Base-by-base conservation (phyloP, 53 echinoderm and acorn worm genomes). In the Holothuria scabra region DNA sequence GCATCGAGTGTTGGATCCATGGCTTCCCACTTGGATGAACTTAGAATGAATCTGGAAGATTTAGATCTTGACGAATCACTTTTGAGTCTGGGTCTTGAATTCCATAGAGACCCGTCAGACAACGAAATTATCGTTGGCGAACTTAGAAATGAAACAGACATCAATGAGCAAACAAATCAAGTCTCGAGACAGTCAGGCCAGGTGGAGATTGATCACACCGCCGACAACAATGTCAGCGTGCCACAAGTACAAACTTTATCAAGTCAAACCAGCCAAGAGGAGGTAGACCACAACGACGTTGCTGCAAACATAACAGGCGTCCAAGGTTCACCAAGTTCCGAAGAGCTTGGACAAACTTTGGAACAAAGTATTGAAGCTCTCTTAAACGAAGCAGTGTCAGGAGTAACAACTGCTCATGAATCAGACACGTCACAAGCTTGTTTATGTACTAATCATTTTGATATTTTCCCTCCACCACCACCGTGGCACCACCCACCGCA, bases 401-500 rank as follows among this genome's bases (percentile, higher is more conserved):
- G 56, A n/a, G 74, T 41, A 25, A 31, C 56, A 12, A 2, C 13
- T 21, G 57, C 23, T 56, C 26, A 33, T 1, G n/a, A 69, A 1
- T 72, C 24, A 48, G 48, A 11, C 58, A 52, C 18, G 18, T 14
- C 14, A 52, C 52, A 52, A 52, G 52, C 52, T 52, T 52, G 52
- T 18, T 52, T 18, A 52, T 52, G 52, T 16, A 12, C 49, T 31
- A 8, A 78, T 30, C 22, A 72, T 46, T 3, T 48, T 11, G 28
- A 56, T 55, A 2, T 26, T 24, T 19, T 52, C 5, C 78, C 56
- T 49, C 78, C 78, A 8, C 78, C 78, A 31, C 78, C 78, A 4
- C 78, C 78, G 31, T 78, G 78, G 78, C 78, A 78, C 31, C 78
- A 78, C 16, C 56, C 78, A 28, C 78, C 57, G 4, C 78, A 46